A percentile compares a stretch with the other conserved stretches of the same genome.
Conservation (phyloP, 2,113 vertebrate genomes). For the Istiophorus platypterus region DNA sequence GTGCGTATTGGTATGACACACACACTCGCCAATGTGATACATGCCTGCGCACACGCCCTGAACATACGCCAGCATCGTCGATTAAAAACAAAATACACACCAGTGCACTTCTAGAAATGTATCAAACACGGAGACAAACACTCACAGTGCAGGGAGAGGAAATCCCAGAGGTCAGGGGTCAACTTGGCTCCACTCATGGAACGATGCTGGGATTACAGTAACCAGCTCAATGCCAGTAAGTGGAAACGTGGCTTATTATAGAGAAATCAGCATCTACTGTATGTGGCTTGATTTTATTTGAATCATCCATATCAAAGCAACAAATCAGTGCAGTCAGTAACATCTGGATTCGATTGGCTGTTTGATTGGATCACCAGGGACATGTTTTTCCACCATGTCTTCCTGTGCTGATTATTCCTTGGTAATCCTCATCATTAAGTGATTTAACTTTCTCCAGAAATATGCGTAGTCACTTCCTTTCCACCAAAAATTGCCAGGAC, state of each 20-base stretch:
- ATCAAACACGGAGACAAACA: background rate
- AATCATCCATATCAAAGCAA: background rate
- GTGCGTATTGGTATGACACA: slow-evolving; percentile 2
- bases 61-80: too few relatives aligned
- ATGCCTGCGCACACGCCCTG: too few relatives aligned
- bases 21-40: background rate
- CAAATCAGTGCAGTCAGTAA: background rate
- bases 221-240: slow-evolving; percentile 17
- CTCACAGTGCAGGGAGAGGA: background rate
- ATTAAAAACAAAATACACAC: background rate
- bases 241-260: too few relatives aligned
- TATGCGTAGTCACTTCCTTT: too few relatives aligned
- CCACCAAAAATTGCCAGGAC: too few relatives aligned
- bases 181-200: background rate
- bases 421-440: too few relatives aligned
- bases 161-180: slow-evolving; percentile 20
- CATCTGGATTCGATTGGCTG: background rate
- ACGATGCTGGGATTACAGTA: background rate
- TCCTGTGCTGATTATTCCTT: background rate
- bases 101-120: background rate
- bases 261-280: background rate
- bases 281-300: background rate
- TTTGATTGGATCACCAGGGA: too few relatives aligned
- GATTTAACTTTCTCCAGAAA: too few relatives aligned
- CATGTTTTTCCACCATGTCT: background rate